Base-by-base conservation (phyloP, 1,140 invertebrate species). In the Heliconius melpomene region DNA sequence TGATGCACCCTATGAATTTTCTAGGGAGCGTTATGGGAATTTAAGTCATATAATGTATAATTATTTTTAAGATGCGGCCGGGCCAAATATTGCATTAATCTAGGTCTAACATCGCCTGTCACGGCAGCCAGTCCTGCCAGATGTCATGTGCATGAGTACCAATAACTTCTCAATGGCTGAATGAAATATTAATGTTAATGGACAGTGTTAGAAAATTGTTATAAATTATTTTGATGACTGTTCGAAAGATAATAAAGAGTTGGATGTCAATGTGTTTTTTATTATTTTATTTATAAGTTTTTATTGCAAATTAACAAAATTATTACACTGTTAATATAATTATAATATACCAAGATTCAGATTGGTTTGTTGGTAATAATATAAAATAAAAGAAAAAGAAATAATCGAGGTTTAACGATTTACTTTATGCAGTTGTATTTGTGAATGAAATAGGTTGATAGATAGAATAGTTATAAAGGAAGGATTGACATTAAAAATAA, bases 151-250 rank as follows among this genome's bases (percentile, higher is more conserved):
- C 90, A 87, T 89, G 87, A 87, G 86, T 89, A 88, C 87, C 74
- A 85, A 84, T 82, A 92, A 91, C 91, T 93, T 93, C 91, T 93
- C 91, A 93, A 89, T 94, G 92, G 88, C 88, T 91, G 93, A 92
- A 91, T 94, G 92, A 89, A 90, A 90, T 92, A 92, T 93, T 89
- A 91, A 93, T 94, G 90, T 93, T 94, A 90, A 93, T 91, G 90
- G 88, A 93, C 93, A 94, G 92, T 94, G 91, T 94, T 94, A 94
- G 93, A 93, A 94, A 95, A 94, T 94, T 94, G 94, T 95, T 95
- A 95, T 95, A 95, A 95, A 95, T 95, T 95, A 95, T 95, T 95
- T 95, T 95, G 93, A 95, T 95, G 94, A 95, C 94, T 95, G 94
- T 95, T 95, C 94, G 93, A 94, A 95, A 89, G 93, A 94, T 94